These are phyloP conservation scores for Bibio marci DNA, from an alignment of 2,888 invertebrate species.

Conservation along the genomic window DNA sequence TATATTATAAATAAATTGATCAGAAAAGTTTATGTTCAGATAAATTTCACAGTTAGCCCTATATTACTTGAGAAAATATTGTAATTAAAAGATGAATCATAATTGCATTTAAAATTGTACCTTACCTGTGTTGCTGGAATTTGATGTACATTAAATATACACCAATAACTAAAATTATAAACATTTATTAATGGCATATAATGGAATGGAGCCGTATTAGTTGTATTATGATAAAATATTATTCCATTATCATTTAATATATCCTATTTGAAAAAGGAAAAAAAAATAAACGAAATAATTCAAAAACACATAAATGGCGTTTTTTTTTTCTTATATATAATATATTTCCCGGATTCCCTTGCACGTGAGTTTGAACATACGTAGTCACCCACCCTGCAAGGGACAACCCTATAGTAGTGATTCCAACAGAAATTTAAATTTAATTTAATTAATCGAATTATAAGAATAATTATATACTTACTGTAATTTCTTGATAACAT, in stretches of 20 bases:
- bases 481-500: constrained; percentile 41
- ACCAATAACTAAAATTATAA: constrained; percentile 73
- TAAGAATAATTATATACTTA: constrained; percentile 21
- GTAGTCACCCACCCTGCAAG: too few species aligned
- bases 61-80: background rate
- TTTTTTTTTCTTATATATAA: too few species aligned
- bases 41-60: background rate
- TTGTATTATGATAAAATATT: constrained; percentile 65
- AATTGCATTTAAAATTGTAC: background rate
- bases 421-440: background rate
- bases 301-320: too few species aligned
- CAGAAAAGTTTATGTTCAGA: background rate
- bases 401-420: background rate
- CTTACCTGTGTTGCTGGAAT: constrained; percentile 66
- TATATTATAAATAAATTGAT: background rate
- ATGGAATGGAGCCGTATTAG: constrained; percentile 67
- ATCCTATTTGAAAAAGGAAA: constrained; percentile 29
- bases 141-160: constrained; percentile 66
- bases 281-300: too few species aligned
- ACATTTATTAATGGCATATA: constrained; percentile 58
- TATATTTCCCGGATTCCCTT: too few species aligned
- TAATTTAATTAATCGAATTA: background rate
- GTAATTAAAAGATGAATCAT: too few species aligned
- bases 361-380: too few species aligned
- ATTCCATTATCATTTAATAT: constrained; percentile 63